Conservation (phyloP, 2,113 vertebrate species). For the Tupaia tana region DNA sequence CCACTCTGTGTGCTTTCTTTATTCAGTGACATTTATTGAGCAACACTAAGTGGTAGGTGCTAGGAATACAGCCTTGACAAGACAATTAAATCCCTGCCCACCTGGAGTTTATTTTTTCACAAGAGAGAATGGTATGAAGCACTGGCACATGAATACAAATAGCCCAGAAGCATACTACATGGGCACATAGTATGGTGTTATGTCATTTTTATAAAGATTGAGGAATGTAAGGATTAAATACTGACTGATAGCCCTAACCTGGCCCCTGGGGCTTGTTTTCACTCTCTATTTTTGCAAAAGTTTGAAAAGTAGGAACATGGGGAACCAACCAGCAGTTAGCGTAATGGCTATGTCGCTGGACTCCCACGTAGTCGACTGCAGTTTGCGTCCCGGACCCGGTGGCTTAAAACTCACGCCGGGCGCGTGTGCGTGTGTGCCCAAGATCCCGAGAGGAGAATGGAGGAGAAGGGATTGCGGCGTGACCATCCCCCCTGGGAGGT, state of each 20-base stretch:
- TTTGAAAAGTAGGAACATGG: not conserved
- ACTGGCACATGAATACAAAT: not conserved
- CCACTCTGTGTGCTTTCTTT: not conserved
- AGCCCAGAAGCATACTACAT: not conserved
- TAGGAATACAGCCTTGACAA: not conserved
- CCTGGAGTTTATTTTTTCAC: not conserved
- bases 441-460: too few species aligned
- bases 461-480: too few species aligned
- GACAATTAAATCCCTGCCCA: not conserved
- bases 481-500: too few species aligned
- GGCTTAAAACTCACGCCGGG: too few species aligned
- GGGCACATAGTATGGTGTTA: not conserved
- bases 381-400: too few species aligned
- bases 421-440: too few species aligned
- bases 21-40: not conserved
- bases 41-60: not conserved
- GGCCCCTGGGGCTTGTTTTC: not conserved
- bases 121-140: not conserved
- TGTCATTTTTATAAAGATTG: conserved; percentile 24
- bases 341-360: too few species aligned
- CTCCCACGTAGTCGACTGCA: too few species aligned
- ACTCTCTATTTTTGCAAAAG: not conserved
- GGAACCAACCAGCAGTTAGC: too few species aligned
- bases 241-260: not conserved
- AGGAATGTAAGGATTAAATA: not conserved